phyloP scores from a whole-genome alignment of 2,113 vertebrate species.

The Sigmodon hispidus region DNA sequence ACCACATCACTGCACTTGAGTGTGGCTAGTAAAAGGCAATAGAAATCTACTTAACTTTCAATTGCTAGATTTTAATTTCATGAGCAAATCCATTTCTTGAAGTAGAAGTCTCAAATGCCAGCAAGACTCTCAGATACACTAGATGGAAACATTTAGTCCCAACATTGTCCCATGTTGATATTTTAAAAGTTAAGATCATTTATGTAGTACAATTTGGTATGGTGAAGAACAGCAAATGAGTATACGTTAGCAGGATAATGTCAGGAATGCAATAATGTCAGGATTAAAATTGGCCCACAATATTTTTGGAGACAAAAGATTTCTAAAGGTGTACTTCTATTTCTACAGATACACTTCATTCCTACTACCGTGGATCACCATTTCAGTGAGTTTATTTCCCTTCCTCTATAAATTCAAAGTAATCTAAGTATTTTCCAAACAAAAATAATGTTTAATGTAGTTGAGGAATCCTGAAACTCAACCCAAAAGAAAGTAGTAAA shows the following conservation, averaged over 20 bases:
- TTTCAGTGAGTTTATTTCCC: conserved; percentile 12
- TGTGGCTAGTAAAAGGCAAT: conserved; percentile 74
- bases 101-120: conserved; percentile 68
- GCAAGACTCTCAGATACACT: conserved; percentile 48
- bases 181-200: conserved; percentile 73
- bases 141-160: conserved; percentile 67
- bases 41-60: conserved; percentile 76
- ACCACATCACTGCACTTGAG: conserved; percentile 64
- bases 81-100: conserved; percentile 77
- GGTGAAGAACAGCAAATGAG: conserved; percentile 63
- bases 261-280: neutral
- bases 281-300: neutral
- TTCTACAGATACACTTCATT: conserved; percentile 45
- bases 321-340: conserved; percentile 60
- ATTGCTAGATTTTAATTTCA: conserved; percentile 76
- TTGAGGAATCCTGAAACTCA: neutral
- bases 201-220: conserved; percentile 60
- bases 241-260: conserved; percentile 51
- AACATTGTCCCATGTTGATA: conserved; percentile 67
- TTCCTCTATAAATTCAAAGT: neutral
- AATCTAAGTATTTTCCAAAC: neutral
- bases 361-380: neutral
- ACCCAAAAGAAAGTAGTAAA: neutral
- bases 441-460: neutral
- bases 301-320: conserved; percentile 6